These are phyloP conservation scores for Schlechtendalia chinensis DNA, from an alignment of 1,140 invertebrate species.

Conservation along the genomic window DNA sequence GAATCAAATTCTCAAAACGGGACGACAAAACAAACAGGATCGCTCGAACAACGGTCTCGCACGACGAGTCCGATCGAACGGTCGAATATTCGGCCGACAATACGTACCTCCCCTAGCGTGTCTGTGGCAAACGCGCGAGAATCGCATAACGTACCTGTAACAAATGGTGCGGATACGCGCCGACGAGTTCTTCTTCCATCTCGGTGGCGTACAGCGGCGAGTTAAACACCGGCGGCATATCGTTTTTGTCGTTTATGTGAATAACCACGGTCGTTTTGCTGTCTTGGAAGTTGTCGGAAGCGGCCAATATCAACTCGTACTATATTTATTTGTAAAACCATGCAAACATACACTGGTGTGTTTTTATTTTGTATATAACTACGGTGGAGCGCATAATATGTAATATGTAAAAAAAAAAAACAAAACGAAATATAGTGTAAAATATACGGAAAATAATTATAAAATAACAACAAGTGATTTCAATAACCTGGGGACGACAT, in stretches of 20 bases:
- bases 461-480: background rate
- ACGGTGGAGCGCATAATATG: background rate
- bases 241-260: conserved; percentile 76
- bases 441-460: background rate
- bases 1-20: too few species aligned
- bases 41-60: too few species aligned
- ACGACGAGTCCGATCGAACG: too few species aligned
- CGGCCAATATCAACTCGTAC: conserved; percentile 83
- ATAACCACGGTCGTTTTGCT: conserved; percentile 76
- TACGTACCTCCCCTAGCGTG: too few species aligned
- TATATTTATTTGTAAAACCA: conserved; percentile 55
- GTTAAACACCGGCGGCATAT: conserved; percentile 76
- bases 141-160: conserved; percentile 61
- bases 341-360: conserved; percentile 50
- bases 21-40: too few species aligned
- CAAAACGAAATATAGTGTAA: too few species aligned
- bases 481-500: too few species aligned
- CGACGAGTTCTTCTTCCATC: conserved; percentile 67
- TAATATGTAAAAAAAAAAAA: background rate
- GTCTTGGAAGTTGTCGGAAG: conserved; percentile 81
- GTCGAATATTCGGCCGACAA: too few species aligned
- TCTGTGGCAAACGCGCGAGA: too few species aligned
- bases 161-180: conserved; percentile 62
- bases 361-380: conserved; percentile 17
- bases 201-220: conserved; percentile 66